These are phyloP conservation scores for Craterocephalus amniculus DNA, from an alignment of 2,797 vertebrate genomes.

Conservation along the genomic window DNA sequence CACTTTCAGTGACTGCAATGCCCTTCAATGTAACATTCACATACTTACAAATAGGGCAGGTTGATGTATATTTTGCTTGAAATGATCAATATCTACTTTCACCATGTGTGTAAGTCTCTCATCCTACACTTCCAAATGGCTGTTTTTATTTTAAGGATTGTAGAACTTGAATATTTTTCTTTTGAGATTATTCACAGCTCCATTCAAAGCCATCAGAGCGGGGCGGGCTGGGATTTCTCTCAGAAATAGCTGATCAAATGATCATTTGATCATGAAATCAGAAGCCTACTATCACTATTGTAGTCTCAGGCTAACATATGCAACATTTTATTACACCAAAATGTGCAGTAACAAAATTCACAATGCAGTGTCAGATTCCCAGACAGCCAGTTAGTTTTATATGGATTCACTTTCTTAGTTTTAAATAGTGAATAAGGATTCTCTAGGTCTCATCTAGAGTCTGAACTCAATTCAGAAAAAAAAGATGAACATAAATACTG, in stretches of 20 bases:
- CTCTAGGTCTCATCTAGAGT: too few species aligned
- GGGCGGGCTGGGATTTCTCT: neutral
- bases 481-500: too few species aligned
- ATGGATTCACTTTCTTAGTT: too few species aligned
- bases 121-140: neutral
- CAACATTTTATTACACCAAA: neutral
- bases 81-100: too few species aligned
- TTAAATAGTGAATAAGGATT: too few species aligned
- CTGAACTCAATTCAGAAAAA: too few species aligned
- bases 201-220: neutral
- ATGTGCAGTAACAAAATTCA: neutral
- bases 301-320: neutral
- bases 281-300: neutral
- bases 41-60: too few species aligned
- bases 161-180: conserved; percentile 3
- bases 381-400: too few species aligned
- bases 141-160: conserved; percentile 12
- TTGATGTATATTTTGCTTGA: too few species aligned
- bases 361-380: too few species aligned
- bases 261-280: conserved; percentile 11
- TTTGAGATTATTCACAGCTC: neutral
- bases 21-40: neutral
- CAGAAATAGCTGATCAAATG: too few species aligned
- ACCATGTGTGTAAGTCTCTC: neutral
- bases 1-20: neutral